Base-by-base conservation (phyloP, 2,888 invertebrate species). In the Bombylius major region DNA sequence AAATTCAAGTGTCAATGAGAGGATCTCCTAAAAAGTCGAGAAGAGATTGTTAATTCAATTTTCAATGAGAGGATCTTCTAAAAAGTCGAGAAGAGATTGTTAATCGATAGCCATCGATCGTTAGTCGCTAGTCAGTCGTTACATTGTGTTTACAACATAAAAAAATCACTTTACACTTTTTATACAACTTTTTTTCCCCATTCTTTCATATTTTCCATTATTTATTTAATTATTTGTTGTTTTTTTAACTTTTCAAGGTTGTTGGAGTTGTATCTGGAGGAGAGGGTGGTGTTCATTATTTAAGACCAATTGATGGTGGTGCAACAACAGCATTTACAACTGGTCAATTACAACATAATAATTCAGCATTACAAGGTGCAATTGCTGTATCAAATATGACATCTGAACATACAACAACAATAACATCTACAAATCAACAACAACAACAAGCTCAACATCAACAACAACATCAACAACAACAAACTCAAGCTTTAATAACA, bases 231-330 rank as follows among this genome's bases (percentile, higher is more conserved):
- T 36, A 8, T 36, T 42, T 42, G n/a, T n/a, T n/a, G n/a, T 3
- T 55, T 13, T 14, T 51, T 45, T 47, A 42, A 32, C 52, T 50
- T 53, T 52, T 1, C 73, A 81, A n/a, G 78, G 82, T 87, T 50
- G 83, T 87, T 34, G 83, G 86, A 4, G 81, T 86, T 63, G 75
- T 87, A 11, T 81, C 82, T 54, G 80, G 80, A 13, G 82, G 85
- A 61, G 83, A 85, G 64, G 86, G 85, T 39, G 84, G 85, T 6
- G 81, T 87, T 48, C 87, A 87, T 69, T 88, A 87, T 69, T 77
- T 87, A 62, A 79, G 86, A 51, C 81, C 82, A 1, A 72, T 82
- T 48, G 82, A 82, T 64, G 76, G 79, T 2, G 78, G 36, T 9
- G 47, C 47, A n/a, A 78, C 64, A 67, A 72, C 57, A 69, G 76